phyloP scores from a whole-genome alignment of 2,888 invertebrate species.

The Copidosoma aretas region DNA sequence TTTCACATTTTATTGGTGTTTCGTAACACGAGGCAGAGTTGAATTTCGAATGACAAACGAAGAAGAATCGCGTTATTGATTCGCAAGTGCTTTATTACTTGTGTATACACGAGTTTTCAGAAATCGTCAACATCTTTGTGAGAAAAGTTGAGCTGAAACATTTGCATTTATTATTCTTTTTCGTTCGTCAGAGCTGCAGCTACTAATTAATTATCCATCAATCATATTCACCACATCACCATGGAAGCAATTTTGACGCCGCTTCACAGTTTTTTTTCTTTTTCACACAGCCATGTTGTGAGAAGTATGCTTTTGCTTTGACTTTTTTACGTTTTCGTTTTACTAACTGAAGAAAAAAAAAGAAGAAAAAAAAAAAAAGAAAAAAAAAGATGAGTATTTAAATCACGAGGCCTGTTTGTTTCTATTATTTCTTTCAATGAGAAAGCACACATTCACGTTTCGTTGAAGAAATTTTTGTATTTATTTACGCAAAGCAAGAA shows the following conservation, averaged over 20 bases:
- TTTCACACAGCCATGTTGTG: slow-evolving; percentile 62
- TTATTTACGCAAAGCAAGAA: slow-evolving; percentile 26
- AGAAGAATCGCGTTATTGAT: slow-evolving; percentile 28
- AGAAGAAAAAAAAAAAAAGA: background rate
- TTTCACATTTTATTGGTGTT: slow-evolving; percentile 25
- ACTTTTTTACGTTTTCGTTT: slow-evolving; percentile 41
- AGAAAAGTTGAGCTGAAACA: too few species aligned
- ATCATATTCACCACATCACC: slow-evolving; percentile 28
- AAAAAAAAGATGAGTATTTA: background rate
- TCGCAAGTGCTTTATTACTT: slow-evolving; percentile 3
- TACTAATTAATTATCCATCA: slow-evolving; percentile 37
- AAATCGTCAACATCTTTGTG: too few species aligned
- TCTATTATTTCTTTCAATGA: slow-evolving; percentile 1
- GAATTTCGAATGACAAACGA: slow-evolving; percentile 25
- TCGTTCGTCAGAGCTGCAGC: slow-evolving; percentile 33
- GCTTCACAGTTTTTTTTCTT: slow-evolving; percentile 40
- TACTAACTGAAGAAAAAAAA: slow-evolving; percentile 43
- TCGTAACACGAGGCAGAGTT: slow-evolving; percentile 28
- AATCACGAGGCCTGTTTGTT: background rate
- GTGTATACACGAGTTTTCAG: background rate
- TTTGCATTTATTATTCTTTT: slow-evolving; percentile 24
- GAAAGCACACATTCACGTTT: slow-evolving; percentile 5
- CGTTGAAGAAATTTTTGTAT: slow-evolving; percentile 19
- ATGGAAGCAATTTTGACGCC: slow-evolving; percentile 31
- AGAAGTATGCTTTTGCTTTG: slow-evolving; percentile 62